These are phyloP conservation scores for Heterodera filipjevi DNA, from an alignment of 2,888 invertebrate species.

Conservation along the genomic window DNA sequence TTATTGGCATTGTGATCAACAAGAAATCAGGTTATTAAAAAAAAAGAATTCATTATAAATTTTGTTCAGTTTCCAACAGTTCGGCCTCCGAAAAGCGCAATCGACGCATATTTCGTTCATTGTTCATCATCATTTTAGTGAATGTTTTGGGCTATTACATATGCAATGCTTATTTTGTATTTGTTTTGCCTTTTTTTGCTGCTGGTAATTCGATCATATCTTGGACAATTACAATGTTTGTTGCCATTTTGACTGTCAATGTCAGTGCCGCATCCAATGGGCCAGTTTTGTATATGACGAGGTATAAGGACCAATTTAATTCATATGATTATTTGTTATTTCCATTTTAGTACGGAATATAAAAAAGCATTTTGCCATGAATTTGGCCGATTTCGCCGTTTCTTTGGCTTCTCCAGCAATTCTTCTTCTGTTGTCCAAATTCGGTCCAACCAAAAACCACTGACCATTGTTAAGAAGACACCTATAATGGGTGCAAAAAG, in stretches of 20 bases:
- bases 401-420: not conserved
- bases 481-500: not conserved
- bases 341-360: not conserved
- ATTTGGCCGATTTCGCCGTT: not conserved
- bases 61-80: not conserved
- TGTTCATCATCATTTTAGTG: not conserved
- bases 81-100: not conserved
- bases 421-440: no score
- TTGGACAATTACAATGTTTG: not conserved
- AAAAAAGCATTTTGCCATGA: not conserved
- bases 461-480: not conserved
- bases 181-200: not conserved
- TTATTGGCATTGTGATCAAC: not conserved
- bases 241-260: not conserved
- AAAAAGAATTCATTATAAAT: not conserved
- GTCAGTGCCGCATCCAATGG: conserved; percentile 4
- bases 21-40: not conserved
- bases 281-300: not conserved
- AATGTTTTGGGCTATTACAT: not conserved
- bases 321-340: not conserved
- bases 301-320: not conserved
- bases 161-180: not conserved
- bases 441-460: not conserved
- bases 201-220: not conserved
- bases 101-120: not conserved